phyloP scores from a whole-genome alignment of 2,888 invertebrate species.

The Apamea sordens region DNA sequence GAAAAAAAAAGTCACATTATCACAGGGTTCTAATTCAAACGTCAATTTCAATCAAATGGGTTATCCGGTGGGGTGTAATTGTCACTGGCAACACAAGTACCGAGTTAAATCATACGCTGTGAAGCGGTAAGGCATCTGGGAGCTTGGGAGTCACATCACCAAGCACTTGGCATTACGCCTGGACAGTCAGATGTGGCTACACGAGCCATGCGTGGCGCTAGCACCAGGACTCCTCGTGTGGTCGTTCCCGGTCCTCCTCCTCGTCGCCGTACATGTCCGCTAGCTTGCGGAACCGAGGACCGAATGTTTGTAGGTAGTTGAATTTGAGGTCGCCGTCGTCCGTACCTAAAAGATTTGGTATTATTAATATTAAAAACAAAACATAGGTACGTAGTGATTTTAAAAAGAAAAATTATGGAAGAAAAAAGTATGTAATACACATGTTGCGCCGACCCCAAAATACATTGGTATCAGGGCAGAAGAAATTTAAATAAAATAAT shows the following conservation, averaged over 20 bases:
- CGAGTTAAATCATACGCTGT: conserved; percentile 64
- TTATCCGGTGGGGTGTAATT: conserved; percentile 61
- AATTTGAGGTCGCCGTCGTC: conserved; percentile 98
- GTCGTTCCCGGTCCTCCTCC: conserved; percentile 92
- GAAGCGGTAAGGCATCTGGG: conserved; percentile 84
- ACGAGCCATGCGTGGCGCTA: conserved; percentile 90
- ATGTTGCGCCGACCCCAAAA: background rate
- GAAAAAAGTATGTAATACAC: background rate
- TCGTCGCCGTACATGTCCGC: conserved; percentile 99
- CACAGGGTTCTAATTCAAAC: conserved; percentile 59
- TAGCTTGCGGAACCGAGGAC: conserved; percentile 98
- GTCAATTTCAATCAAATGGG: conserved; percentile 57
- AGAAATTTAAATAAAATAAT: background rate
- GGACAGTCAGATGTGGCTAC: conserved; percentile 76
- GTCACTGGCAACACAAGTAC: conserved; percentile 59
- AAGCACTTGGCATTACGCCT: conserved; percentile 62
- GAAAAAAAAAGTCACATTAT: conserved; percentile 49
- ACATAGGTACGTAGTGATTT: too few relatives aligned
- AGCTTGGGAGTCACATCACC: conserved; percentile 68
- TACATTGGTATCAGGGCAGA: background rate
- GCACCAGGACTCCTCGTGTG: conserved; percentile 96
- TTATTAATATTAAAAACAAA: background rate
- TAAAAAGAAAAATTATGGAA: background rate
- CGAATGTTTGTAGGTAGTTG: conserved; percentile 98
- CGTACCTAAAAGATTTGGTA: conserved; percentile 89